Evolutionary conservation across 2,797 vertebrate genomes (phyloP), one percentile per base, ranked within the genome.

Genomic region (Falco naumanni): DNA sequence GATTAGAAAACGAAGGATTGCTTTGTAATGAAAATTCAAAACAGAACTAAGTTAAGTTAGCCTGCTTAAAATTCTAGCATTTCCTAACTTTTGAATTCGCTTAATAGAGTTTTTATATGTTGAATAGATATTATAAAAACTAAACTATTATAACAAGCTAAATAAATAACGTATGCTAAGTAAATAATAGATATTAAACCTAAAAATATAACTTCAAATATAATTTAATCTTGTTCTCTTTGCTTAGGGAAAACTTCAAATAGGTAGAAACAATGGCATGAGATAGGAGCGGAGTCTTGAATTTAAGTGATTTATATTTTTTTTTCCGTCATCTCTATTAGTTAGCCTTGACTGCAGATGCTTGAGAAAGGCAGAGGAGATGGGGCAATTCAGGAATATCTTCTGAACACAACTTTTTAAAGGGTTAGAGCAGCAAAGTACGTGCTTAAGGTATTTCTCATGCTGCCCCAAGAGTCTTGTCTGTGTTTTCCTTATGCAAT

Each of bases 1-100:
- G 29, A 87, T 50, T 71, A 92, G 78, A 83, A 94, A 96, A 85
- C 47, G 59, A 92, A 89, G 20, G 50, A 39, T 47, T 81, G 66
- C 20, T n/a, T 71, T 39, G 39, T n/a, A 64, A 61, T 39, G 48
- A 68, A 93, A 75, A 93, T 14, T 13, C 24, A 80, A 87, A 41
- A 83, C 43, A 83, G 34, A 87, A 65, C 37, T 29, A 18, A 90
- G 11, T 81, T 84, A 87, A 45, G 14, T 79, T 34, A 86, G 12
- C 12, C 48, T 92, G 60, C 34, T 68, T 75, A 95, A 70, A 83
- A 83, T 80, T 75, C 48, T 78, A 10, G 11, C 5, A 80, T 80
- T 74, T 87, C 50, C 14, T 60, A 80, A 77, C 10, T 59, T 72
- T 59, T 72, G 12, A 68, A 59, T 64, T 80, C 26, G 66, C 45